A percentile compares a stretch with the other conserved stretches of the same genome.
phyloP scores from a whole-genome alignment of 1,140 invertebrate genomes.

The Philotrypesis tridentata region DNA sequence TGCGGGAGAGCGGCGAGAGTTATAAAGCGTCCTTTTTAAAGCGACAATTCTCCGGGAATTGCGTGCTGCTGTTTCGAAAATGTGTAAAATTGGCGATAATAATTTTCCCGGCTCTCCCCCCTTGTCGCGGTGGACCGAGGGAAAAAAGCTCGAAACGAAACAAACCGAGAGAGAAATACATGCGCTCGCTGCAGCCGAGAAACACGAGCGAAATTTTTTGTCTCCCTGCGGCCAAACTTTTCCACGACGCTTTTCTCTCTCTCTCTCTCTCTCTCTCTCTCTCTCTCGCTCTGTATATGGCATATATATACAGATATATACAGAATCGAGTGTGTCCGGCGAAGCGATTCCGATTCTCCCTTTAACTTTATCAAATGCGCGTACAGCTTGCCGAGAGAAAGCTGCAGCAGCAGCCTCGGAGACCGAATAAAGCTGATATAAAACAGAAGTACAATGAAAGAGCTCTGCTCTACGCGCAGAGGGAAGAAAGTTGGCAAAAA shows the following conservation, averaged over 20 bases:
- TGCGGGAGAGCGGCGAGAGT: neutral
- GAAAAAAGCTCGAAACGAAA: neutral
- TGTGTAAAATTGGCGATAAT: neutral
- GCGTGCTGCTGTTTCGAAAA: neutral
- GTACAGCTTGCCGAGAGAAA: neutral
- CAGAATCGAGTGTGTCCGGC: conserved; percentile 9
- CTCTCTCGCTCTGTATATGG: too few relatives aligned
- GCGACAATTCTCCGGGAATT: neutral
- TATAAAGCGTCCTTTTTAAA: neutral
- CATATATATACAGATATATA: too few relatives aligned
- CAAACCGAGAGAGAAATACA: neutral
- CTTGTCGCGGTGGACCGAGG: too few relatives aligned
- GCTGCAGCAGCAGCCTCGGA: neutral
- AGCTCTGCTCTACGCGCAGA: neutral
- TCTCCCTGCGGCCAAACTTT: neutral
- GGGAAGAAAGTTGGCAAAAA: neutral
- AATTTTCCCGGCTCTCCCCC: neutral
- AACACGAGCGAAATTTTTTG: conserved; percentile 2
- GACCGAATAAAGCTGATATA: neutral
- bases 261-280: too few relatives aligned
- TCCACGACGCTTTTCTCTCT: neutral
- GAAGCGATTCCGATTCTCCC: neutral
- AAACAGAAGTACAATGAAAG: neutral
- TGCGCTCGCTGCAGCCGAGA: neutral
- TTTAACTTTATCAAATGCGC: conserved; percentile 16